Percentiles rank a stretch among this genome's conserved stretches.
Evolutionary conservation across 2,113 vertebrate species (phyloP).

Genomic region (Sebastes fasciatus): DNA sequence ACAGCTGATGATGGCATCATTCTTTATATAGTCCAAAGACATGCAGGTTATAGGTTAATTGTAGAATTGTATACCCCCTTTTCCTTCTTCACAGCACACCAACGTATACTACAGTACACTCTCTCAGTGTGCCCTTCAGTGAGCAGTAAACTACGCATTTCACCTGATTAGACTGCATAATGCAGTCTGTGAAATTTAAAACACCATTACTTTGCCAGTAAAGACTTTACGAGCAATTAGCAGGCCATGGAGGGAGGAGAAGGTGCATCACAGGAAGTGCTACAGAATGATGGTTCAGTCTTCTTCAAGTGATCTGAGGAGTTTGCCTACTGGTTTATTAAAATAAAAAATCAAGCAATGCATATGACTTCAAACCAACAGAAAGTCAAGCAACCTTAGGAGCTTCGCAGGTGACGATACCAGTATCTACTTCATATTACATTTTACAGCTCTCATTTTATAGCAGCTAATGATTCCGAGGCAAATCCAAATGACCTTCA

Average conservation of each 20-base stretch:
- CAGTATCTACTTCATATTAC: not conserved
- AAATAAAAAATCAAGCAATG: not conserved
- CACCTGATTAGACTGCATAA: conserved; percentile 55
- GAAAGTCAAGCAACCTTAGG: not conserved
- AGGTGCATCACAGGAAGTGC: conserved; percentile 16
- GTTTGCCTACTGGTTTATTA: not conserved
- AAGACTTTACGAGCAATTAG: conserved; percentile 76
- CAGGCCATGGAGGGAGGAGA: conserved; percentile 14
- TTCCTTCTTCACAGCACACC: not conserved
- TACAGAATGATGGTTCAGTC: not conserved
- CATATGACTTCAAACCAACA: not conserved
- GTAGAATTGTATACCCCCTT: not conserved
- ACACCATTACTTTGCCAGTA: conserved; percentile 69
- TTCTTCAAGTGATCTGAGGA: not conserved
- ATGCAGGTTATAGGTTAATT: too few relatives aligned
- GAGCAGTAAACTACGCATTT: conserved; percentile 57
- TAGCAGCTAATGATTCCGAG: not conserved
- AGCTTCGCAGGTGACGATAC: not conserved
- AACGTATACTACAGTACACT: not conserved
- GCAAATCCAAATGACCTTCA: not conserved
- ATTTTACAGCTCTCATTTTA: conserved; percentile 2
- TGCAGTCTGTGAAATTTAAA: conserved; percentile 67
- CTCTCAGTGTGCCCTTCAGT: conserved; percentile 27
- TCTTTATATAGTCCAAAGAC: too few relatives aligned
- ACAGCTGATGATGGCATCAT: too few relatives aligned